Evolutionary conservation across 2,888 invertebrate genomes (phyloP), one percentile per base, ranked within the genome.

Genomic region (Branchipolynoe longqiensis): DNA sequence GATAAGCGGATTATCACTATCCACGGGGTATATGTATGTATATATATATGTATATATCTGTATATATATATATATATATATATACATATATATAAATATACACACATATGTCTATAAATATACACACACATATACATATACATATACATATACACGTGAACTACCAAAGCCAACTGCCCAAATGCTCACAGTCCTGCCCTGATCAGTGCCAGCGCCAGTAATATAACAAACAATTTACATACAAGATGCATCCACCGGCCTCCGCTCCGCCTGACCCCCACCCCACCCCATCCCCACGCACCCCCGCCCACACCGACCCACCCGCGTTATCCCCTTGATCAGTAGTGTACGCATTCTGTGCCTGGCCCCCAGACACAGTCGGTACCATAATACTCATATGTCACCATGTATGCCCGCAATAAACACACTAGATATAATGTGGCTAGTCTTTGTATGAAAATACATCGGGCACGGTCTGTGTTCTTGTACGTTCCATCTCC

Each of bases 271-370:
- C n/a, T n/a, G n/a, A n/a, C n/a, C n/a, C n/a, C n/a, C n/a, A n/a
- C n/a, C n/a, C n/a, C n/a, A n/a, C n/a, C n/a, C n/a, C n/a, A n/a
- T n/a, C n/a, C n/a, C n/a, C n/a, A n/a, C n/a, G n/a, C n/a, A n/a
- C n/a, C n/a, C n/a, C n/a, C n/a, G n/a, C n/a, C n/a, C n/a, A n/a
- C n/a, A n/a, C n/a, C n/a, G n/a, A n/a, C n/a, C 69, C 38, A 18
- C 62, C 36, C 38, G 38, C 38, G 69, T 38, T 69, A 38, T 18
- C 38, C 33, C 38, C 33, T 58, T n/a, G 36, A 69, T 18, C 38
- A 69, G 69, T 69, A 69, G 69, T 69, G 33, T 69, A 69, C 69
- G 69, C 69, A 69, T 69, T 69, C 69, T 69, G 69, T 69, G 69
- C 6, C 14, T 36, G 0, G 18, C n/a, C 25, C 14, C 33, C 69